phyloP scores from a whole-genome alignment of 2,113 vertebrate genomes.

The Nyctibius bracteatus region DNA sequence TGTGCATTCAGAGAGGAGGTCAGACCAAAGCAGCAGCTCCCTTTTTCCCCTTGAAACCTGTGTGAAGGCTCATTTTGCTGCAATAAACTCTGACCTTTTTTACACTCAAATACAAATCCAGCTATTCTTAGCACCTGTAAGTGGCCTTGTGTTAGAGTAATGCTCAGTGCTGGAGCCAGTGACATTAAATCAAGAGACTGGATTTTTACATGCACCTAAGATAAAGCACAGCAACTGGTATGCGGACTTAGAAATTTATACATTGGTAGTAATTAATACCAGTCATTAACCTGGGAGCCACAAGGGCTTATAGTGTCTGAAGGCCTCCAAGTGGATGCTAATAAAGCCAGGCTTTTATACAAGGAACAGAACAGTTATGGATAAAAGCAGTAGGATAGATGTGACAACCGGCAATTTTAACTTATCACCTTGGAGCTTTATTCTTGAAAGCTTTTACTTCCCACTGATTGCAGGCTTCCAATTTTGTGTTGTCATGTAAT shows the following conservation, averaged over 20 bases:
- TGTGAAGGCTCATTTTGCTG: not conserved
- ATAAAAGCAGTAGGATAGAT: constrained; percentile 49
- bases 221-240: not conserved
- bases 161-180: not conserved
- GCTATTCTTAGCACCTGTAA: not conserved
- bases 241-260: not conserved
- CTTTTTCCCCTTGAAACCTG: not conserved
- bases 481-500: constrained; percentile 48
- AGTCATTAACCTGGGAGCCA: not conserved
- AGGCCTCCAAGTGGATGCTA: not conserved
- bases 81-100: not conserved
- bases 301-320: not conserved
- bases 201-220: not conserved
- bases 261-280: not conserved
- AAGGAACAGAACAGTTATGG: constrained; percentile 16
- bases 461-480: constrained; percentile 55
- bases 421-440: constrained; percentile 45
- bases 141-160: not conserved
- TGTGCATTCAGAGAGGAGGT: not conserved
- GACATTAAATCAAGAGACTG: not conserved
- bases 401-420: constrained; percentile 56
- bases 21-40: not conserved
- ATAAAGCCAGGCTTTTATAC: constrained; percentile 13
- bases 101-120: not conserved
- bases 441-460: constrained; percentile 65